Percentiles rank a stretch among this genome's conserved stretches.
Conservation (phyloP, 2,888 invertebrate species). For the Blastobasis lacticolella region DNA sequence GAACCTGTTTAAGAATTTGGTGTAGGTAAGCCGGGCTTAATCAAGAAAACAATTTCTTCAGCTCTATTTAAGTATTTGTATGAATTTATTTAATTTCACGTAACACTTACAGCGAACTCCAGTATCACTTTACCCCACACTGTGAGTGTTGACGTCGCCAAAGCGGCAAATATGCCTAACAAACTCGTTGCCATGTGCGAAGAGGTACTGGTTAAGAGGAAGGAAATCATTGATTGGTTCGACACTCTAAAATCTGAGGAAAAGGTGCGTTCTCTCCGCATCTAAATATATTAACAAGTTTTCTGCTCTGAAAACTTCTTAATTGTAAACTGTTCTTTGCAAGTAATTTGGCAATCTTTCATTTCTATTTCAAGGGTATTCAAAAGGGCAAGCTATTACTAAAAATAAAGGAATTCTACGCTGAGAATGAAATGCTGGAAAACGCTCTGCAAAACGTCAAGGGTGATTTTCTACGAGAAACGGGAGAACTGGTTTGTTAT, state of each 20-base stretch:
- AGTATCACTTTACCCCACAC: constrained; percentile 6
- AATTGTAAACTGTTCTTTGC: too few species aligned
- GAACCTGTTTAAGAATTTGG: too few species aligned
- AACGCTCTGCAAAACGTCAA: constrained; percentile 39
- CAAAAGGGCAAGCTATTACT: constrained; percentile 33
- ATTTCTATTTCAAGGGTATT: constrained; percentile 28
- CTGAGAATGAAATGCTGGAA: constrained; percentile 51
- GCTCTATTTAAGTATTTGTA: too few species aligned
- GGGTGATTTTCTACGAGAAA: constrained; percentile 37
- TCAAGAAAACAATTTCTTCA: too few species aligned
- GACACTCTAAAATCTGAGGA: constrained; percentile 36
- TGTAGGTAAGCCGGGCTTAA: too few species aligned
- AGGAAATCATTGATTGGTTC: constrained; percentile 56
- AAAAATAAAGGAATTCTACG: constrained; percentile 50
- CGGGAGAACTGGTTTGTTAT: constrained; percentile 32
- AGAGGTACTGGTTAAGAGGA: constrained; percentile 42
- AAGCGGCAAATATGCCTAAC: constrained; percentile 41
- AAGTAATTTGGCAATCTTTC: too few species aligned
- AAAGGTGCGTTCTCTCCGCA: constrained; percentile 27
- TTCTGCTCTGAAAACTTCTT: too few species aligned
- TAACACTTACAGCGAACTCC: constrained; percentile 11
- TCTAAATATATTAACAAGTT: background rate
- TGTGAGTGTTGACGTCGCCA: constrained; percentile 34
- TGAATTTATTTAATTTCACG: background rate
- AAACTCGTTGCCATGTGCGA: constrained; percentile 51